A percentile compares a stretch with the other conserved stretches of the same genome.
Conservation (phyloP, 2,888 invertebrate species). For the Athetis lepigone region DNA sequence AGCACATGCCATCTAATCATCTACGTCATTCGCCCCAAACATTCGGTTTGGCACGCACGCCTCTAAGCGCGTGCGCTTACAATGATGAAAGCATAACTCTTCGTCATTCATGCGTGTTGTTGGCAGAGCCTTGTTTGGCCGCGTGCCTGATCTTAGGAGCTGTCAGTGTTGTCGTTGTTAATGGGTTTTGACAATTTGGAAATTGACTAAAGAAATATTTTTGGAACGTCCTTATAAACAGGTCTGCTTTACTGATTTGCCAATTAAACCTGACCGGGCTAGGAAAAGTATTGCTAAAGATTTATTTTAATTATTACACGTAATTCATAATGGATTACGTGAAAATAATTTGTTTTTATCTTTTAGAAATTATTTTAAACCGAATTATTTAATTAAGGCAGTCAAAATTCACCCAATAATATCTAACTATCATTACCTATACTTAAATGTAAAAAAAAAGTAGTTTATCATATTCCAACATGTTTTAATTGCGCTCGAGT, state of each 20-base stretch:
- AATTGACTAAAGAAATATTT: constrained; percentile 12
- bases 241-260: neutral
- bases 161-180: constrained; percentile 12
- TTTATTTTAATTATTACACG: no score
- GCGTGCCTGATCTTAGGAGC: constrained; percentile 46
- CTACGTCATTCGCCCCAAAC: constrained; percentile 28
- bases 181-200: neutral
- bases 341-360: no score
- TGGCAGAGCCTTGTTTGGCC: constrained; percentile 57
- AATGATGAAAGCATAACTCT: constrained; percentile 57
- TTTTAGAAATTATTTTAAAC: no score
- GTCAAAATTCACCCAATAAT: no score
- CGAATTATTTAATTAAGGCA: no score
- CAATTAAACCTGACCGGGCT: no score
- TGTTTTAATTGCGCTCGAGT: no score
- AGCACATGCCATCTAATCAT: neutral
- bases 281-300: no score
- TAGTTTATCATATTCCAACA: no score
- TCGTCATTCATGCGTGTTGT: constrained; percentile 56
- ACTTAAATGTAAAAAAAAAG: no score
- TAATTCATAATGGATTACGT: no score
- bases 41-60: constrained; percentile 25
- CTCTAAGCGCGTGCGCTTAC: constrained; percentile 27
- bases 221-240: neutral
- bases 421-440: no score